Conservation (phyloP, 2,888 invertebrate species). For the Euplexia lucipara region DNA sequence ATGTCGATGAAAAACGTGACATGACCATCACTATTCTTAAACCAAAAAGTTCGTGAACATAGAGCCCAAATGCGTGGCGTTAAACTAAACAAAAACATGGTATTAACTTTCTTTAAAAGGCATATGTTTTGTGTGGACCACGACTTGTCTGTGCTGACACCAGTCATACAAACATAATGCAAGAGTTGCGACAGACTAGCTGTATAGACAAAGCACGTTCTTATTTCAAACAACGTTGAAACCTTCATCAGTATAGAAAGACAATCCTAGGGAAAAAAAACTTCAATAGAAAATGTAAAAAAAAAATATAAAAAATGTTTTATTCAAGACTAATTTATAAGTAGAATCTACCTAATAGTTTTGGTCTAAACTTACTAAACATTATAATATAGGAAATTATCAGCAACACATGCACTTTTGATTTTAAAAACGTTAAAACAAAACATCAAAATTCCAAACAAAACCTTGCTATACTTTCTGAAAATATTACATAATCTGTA, state of each 20-base stretch:
- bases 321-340: no score
- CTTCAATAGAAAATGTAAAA: neutral
- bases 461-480: no score
- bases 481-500: no score
- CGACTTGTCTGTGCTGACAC: conserved; percentile 31
- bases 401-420: no score
- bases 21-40: conserved; percentile 44
- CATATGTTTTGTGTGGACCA: conserved; percentile 52
- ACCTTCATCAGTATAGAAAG: neutral
- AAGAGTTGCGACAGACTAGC: conserved; percentile 16
- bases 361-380: no score
- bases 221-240: neutral
- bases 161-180: conserved; percentile 28
- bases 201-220: conserved; percentile 1
- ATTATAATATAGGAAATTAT: no score
- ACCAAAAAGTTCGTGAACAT: conserved; percentile 38
- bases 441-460: no score
- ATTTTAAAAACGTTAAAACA: no score
- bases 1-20: conserved; percentile 15
- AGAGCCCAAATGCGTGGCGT: conserved; percentile 40
- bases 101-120: conserved; percentile 68
- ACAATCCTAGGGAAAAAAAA: neutral
- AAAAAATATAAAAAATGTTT: no score
- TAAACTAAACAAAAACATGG: conserved; percentile 59
- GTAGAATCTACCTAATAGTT: no score